phyloP scores from a whole-genome alignment of 2,888 invertebrate genomes.

The Parnassius glacialis region DNA sequence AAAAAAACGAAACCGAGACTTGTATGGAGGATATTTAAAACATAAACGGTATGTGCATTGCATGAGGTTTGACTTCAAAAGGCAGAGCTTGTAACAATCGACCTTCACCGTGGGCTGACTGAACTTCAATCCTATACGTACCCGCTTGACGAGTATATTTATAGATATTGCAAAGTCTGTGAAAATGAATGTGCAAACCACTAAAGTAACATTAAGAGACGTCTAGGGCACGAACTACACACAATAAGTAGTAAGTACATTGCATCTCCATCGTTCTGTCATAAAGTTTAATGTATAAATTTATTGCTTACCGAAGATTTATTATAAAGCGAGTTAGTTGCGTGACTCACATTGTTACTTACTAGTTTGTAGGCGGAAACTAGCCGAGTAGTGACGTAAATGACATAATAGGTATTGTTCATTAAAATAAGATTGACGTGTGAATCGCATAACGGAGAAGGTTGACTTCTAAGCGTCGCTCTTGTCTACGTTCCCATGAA shows the following conservation, averaged over 20 bases:
- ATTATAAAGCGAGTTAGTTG: conserved; percentile 63
- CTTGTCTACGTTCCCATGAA: conserved; percentile 59
- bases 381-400: conserved; percentile 75
- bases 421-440: conserved; percentile 74
- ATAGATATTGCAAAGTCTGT: conserved; percentile 56
- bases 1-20: too few relatives aligned
- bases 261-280: conserved; percentile 29
- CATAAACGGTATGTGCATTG: conserved; percentile 31
- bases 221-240: conserved; percentile 30
- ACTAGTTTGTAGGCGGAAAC: conserved; percentile 76
- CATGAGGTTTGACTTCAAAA: conserved; percentile 50
- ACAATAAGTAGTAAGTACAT: conserved; percentile 32
- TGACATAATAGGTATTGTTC: conserved; percentile 79
- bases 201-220: conserved; percentile 23
- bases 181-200: conserved; percentile 43
- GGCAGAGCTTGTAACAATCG: conserved; percentile 64
- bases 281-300: conserved; percentile 29
- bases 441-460: conserved; percentile 74
- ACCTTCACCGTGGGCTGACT: conserved; percentile 73
- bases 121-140: conserved; percentile 68
- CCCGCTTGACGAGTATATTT: conserved; percentile 69
- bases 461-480: conserved; percentile 42
- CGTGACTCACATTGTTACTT: conserved; percentile 76
- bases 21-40: too few relatives aligned
- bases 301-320: conserved; percentile 52